phyloP scores from a whole-genome alignment of 1,140 invertebrate genomes.

The Tetramorium alpestre region DNA sequence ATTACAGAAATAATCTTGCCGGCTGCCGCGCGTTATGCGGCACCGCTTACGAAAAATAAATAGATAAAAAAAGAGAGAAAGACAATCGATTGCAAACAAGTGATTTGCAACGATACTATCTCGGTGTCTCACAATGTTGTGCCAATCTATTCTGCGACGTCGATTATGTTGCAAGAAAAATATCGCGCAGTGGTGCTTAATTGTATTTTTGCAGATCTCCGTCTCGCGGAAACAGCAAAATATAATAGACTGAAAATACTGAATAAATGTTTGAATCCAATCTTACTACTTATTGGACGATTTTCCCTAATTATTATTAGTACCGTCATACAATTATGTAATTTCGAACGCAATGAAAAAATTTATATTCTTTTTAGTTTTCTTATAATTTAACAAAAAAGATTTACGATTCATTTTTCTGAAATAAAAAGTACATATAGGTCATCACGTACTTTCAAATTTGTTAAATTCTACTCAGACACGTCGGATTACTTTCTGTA shows the following conservation, averaged over 20 bases:
- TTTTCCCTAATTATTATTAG: neutral
- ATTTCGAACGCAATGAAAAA: neutral
- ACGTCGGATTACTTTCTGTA: neutral
- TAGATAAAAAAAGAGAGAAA: neutral
- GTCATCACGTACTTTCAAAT: neutral
- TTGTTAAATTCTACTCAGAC: neutral
- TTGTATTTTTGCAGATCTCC: neutral
- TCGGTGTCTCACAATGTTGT: neutral
- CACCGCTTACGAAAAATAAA: neutral
- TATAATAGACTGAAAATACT: neutral
- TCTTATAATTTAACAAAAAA: neutral
- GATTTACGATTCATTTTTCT: neutral
- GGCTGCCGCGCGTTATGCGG: slow-evolving; percentile 18
- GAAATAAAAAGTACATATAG: neutral
- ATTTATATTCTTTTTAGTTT: neutral
- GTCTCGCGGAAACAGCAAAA: neutral
- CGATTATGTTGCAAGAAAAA: slow-evolving; percentile 14
- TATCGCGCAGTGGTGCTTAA: slow-evolving; percentile 7
- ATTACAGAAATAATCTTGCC: slow-evolving; percentile 53
- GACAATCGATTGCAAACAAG: slow-evolving; percentile 17
- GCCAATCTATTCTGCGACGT: slow-evolving; percentile 24
- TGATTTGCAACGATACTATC: slow-evolving; percentile 36
- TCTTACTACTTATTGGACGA: neutral
- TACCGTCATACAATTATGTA: neutral
- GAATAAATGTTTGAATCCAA: neutral